A percentile compares a stretch with the other conserved stretches of the same genome.
Conservation (phyloP, 2,888 invertebrate genomes). For the Torymus aiolomorphi region DNA sequence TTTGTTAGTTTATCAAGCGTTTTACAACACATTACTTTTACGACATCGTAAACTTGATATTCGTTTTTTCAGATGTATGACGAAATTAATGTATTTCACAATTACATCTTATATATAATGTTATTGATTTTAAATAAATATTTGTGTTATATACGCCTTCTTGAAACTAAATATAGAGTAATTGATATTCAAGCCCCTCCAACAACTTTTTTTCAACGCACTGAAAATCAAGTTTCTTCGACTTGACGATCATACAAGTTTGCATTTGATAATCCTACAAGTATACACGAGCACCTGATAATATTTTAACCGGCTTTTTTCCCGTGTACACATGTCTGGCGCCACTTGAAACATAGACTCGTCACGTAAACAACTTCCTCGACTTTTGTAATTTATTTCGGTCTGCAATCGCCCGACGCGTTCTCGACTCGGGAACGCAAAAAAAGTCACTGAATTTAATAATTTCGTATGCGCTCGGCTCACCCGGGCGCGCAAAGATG, state of each 20-base stretch:
- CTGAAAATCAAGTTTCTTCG: no score
- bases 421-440: no score
- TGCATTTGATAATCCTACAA: not conserved
- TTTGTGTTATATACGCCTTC: no score
- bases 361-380: slow-evolving; percentile 5
- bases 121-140: no score
- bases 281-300: not conserved
- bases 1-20: no score
- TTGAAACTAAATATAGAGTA: no score
- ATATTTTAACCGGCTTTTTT: not conserved
- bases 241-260: no score
- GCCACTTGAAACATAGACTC: slow-evolving; percentile 21
- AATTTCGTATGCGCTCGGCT: slow-evolving; percentile 27
- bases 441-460: slow-evolving; percentile 4
- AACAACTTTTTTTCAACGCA: no score
- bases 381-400: slow-evolving; percentile 21
- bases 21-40: not conserved
- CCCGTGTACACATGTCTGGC: not conserved
- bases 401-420: not conserved
- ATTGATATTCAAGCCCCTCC: no score
- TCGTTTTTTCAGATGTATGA: slow-evolving; percentile 4
- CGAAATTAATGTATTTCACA: not conserved
- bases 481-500: not conserved
- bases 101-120: no score
- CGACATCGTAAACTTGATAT: slow-evolving; percentile 1